phyloP scores from a whole-genome alignment of 2,113 vertebrate species.

The Rhynchomys soricoides region DNA sequence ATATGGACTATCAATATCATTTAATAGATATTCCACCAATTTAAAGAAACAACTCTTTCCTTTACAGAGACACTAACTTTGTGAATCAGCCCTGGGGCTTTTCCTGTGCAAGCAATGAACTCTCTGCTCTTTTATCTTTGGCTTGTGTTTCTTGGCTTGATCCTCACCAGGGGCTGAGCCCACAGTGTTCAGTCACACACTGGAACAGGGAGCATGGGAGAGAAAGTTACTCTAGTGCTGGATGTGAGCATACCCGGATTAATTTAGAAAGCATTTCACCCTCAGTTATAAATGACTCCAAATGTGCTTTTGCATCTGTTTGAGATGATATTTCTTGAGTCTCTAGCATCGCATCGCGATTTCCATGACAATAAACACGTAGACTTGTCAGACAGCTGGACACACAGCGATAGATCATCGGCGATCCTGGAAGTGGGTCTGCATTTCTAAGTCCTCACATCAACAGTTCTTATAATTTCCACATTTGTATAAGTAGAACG shows the following conservation, averaged over 20 bases:
- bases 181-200: not conserved
- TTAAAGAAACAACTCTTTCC: not conserved
- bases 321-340: slow-evolving; percentile 40
- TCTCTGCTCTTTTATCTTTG: not conserved
- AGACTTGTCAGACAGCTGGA: not conserved
- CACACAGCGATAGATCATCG: not conserved
- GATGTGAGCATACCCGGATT: not conserved
- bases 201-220: not conserved
- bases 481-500: not conserved
- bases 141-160: not conserved
- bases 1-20: not conserved
- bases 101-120: not conserved
- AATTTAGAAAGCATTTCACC: slow-evolving; percentile 37
- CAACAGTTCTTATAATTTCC: not conserved
- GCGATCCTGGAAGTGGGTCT: not conserved
- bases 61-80: not conserved
- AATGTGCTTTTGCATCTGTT: slow-evolving; percentile 50
- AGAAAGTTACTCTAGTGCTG: not conserved
- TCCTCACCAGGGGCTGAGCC: not conserved
- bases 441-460: not conserved
- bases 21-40: not conserved
- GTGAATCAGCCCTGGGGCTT: not conserved
- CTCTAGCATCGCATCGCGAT: not conserved
- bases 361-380: slow-evolving; percentile 66
- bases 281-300: slow-evolving; percentile 8